Base-by-base conservation (phyloP, 2,888 invertebrate species). In the Aleiodes leptofemur region DNA sequence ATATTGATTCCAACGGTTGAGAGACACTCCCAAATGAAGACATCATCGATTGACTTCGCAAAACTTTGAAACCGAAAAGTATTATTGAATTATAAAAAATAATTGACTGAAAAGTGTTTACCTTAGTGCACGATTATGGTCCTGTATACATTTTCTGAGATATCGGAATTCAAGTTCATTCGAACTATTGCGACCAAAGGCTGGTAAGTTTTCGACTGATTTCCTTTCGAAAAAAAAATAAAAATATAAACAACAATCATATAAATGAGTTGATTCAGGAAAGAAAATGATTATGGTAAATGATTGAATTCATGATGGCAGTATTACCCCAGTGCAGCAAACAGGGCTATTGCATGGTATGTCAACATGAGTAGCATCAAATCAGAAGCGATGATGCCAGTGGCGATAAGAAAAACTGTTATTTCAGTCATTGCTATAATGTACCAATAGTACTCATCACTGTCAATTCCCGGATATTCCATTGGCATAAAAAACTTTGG, bases 201-300 rank as follows among this genome's bases (percentile, higher is more conserved):
- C 59, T 13, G 59, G 59, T 31, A 59, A 59, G 34, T 59, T 6
- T 34, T 59, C 59, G 13, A 59, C 34, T 59, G 59, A n/a, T 34
- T 59, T 34, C n/a, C 59, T 59, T 59, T 43, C 31, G 7, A 9
- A 7, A 4, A 43, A 9, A 43, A 34, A 29, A 31, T 31, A 5
- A 59, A 34, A n/a, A 51, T n/a, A 1, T 1, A 51, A 6, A 51
- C n/a, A n/a, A n/a, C n/a, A 51, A 4, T 13, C 3, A 51, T n/a
- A 51, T 1, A 51, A 59, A 59, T 59, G 31, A 56, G 9, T 31
- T 5, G 2, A 57, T 57, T 29, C 29, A 5, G 5, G 4, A 4
- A 51, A 13, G 7, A 7, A 5, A n/a, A n/a, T 51, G 1, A 14
- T 14, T 51, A n/a, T 51, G 51, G 3, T 51, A 13, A n/a, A n/a